phyloP scores from a whole-genome alignment of 2,113 vertebrate genomes.

The Zootoca vivipara region DNA sequence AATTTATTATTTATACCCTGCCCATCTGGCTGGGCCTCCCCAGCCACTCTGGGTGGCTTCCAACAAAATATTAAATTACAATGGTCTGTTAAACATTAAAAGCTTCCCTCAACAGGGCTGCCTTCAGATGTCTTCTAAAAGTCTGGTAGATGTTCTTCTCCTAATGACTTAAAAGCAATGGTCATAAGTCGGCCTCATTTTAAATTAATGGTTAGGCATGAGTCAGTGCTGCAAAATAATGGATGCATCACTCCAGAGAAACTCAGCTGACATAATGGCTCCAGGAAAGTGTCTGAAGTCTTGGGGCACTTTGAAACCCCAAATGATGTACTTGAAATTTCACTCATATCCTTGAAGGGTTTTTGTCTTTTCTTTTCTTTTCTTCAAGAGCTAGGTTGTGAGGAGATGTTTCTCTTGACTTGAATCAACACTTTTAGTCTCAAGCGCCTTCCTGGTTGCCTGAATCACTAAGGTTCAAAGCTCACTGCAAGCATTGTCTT shows the following conservation, averaged over 20 bases:
- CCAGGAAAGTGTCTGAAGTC: constrained; percentile 26
- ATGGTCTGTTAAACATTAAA: no score
- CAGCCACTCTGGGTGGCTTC: no score
- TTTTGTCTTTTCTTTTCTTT: no score
- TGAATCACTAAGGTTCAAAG: neutral
- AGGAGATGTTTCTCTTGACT: neutral
- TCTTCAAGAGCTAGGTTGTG: neutral
- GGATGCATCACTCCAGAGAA: constrained; percentile 46
- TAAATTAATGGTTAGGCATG: constrained; percentile 19
- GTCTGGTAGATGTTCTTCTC: no score
- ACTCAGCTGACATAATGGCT: constrained; percentile 36
- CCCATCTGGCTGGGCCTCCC: no score
- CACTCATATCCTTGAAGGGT: neutral
- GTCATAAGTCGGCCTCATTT: constrained; percentile 37
- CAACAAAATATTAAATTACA: no score
- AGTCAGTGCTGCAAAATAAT: constrained; percentile 17
- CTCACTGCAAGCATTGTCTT: neutral
- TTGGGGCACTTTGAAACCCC: neutral
- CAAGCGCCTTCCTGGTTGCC: neutral
- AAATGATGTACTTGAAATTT: neutral
- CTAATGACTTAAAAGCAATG: neutral
- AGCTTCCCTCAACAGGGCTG: no score
- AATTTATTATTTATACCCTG: no score
- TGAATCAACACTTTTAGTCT: neutral
- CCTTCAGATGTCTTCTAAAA: no score